Evolutionary conservation across 2,797 vertebrate genomes (phyloP).

Genomic region (Ispidina picta): DNA sequence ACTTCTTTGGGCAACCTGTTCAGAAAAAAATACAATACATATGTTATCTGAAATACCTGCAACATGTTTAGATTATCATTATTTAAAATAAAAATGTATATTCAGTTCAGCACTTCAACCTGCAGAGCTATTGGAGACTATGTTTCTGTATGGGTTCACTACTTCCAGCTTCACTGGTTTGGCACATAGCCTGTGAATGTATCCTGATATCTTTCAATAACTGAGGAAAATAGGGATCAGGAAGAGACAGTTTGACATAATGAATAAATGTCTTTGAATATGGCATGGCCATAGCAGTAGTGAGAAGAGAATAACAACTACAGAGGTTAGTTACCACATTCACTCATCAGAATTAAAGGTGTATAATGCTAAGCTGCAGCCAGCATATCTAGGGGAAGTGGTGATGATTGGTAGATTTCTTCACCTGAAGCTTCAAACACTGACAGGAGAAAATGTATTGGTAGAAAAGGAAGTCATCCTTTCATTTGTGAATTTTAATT

Average conservation of each 20-base stretch:
- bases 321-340: background rate
- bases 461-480: background rate
- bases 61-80: background rate
- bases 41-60: background rate
- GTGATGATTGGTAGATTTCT: background rate
- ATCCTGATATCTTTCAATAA: too few species aligned
- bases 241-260: background rate
- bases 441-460: background rate
- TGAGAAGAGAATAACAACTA: background rate
- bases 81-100: background rate
- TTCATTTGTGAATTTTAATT: conserved; percentile 27
- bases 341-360: background rate
- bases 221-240: too few species aligned
- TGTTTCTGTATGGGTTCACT: background rate
- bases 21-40: background rate
- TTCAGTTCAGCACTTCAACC: background rate
- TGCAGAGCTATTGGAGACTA: background rate
- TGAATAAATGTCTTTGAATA: background rate
- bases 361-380: background rate
- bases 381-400: background rate
- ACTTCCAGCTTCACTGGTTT: background rate
- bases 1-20: background rate
- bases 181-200: too few species aligned
- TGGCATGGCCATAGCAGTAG: background rate
- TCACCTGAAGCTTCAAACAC: background rate